A percentile compares a stretch with the other conserved stretches of the same genome.
phyloP scores from a whole-genome alignment of 2,113 vertebrate genomes.

The Chauna torquata region DNA sequence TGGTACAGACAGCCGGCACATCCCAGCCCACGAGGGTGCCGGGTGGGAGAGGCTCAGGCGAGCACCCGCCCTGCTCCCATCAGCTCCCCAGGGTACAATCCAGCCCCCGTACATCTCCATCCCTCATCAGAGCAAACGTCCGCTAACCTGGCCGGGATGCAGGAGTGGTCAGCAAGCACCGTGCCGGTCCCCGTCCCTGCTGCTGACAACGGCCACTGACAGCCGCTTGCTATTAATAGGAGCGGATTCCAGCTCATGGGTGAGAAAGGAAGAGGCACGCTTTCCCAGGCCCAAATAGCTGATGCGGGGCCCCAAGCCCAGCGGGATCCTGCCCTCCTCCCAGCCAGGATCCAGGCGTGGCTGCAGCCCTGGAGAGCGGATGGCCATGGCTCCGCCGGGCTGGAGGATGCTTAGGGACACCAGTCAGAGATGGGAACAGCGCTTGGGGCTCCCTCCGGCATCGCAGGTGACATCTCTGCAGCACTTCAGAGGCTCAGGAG shows the following conservation, averaged over 20 bases:
- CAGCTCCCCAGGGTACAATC: not conserved
- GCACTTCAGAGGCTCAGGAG: not conserved
- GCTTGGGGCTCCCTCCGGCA: not conserved
- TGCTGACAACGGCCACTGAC: not conserved
- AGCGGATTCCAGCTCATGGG: constrained; percentile 22
- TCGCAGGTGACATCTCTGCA: not conserved
- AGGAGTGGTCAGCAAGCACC: not conserved
- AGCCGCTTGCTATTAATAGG: constrained; percentile 46
- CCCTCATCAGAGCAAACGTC: not conserved
- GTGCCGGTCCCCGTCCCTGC: fast-evolving
- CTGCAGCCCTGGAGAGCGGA: not conserved
- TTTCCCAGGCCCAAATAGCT: constrained; percentile 54
- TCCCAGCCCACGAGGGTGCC: fast-evolving
- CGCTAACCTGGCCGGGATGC: fast-evolving
- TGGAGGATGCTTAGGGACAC: not conserved
- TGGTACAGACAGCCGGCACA: not conserved
- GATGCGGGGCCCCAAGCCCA: not conserved
- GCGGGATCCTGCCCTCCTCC: not conserved
- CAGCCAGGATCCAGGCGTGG: not conserved
- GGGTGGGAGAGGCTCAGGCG: no score
- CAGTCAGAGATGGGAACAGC: not conserved
- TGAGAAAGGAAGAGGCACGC: constrained; percentile 30
- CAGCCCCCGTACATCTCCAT: fast-evolving
- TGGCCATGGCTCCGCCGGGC: fast-evolving
- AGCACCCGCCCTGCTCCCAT: not conserved